Evolutionary conservation across 1,140 invertebrate genomes (phyloP), one percentile per base, ranked within the genome.

Genomic region (Drosophila rhopaloa): DNA sequence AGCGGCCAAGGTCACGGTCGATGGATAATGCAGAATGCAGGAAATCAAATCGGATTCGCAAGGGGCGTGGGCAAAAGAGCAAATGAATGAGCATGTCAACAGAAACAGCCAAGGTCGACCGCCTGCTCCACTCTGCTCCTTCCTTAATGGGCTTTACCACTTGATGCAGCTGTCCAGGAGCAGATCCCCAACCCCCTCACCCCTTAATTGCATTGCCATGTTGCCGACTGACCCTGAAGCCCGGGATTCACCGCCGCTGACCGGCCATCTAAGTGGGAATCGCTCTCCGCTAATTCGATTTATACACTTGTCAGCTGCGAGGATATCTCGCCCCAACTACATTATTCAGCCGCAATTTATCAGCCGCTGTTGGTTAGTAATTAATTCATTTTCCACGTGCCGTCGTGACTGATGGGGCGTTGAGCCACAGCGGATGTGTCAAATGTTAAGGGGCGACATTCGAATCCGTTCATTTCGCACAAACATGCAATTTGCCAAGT

Each of bases 11-110:
- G 66, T 40, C 72, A 41, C 13, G 35, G 46, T 59, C 46, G 24
- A 16, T 43, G 78, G 71, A 80, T 79, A 81, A 74, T 40, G 56
- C 67, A 59, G 63, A 44, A 56, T 14, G 48, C n/a, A 43, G 67
- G 41, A 70, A 66, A 85, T 85, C 77, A 81, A 84, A 68, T 51
- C 51, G 62, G 16, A 68, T 50, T 79, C 38, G 59, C 37, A 61
- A 61, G n/a, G 40, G 35, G 48, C 13, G 24, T 3, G 24, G 24
- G 24, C 24, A 50, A 50, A 63, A 48, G 38, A 57, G 59, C 32
- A 76, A 76, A 84, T 83, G 60, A 84, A 77, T 81, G 29, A 85
- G 71, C 66, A 76, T 72, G 66, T 50, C 51, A 58, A 60, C 55
- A 32, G 29, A 8, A 53, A 32, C 41, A 46, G 48, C 40, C 67